Percentiles rank a stretch among this genome's conserved stretches.
Evolutionary conservation across 2,797 vertebrate genomes (phyloP).

Genomic region (Florisuga fusca): DNA sequence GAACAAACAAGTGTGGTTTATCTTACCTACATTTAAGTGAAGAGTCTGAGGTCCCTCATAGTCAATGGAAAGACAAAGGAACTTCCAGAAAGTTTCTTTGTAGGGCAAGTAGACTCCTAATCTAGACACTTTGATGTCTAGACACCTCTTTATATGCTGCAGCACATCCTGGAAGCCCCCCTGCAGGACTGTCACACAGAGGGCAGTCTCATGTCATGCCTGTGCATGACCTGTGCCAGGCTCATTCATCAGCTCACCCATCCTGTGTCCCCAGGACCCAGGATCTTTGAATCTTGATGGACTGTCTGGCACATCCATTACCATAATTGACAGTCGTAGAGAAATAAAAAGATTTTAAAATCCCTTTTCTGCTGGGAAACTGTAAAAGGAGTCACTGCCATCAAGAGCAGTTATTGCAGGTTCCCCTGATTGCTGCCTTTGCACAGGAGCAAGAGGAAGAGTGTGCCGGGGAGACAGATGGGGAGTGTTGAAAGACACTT

Average conservation of each 20-base stretch:
- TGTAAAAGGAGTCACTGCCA: not conserved
- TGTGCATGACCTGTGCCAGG: not conserved
- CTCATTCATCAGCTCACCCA: not conserved
- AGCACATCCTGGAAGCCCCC: not conserved
- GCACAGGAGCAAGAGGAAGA: not conserved
- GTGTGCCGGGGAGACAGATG: not conserved
- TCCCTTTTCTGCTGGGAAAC: not conserved
- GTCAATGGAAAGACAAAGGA: not conserved
- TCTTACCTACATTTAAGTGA: not conserved
- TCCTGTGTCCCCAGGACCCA: not conserved
- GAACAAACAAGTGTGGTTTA: rapidly evolving
- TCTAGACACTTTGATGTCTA: too few relatives aligned
- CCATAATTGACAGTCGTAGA: not conserved
- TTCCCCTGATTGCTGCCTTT: not conserved
- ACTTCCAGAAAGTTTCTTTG: not conserved
- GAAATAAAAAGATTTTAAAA: not conserved
- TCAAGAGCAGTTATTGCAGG: not conserved
- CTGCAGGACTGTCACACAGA: not conserved
- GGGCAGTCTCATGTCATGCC: not conserved
- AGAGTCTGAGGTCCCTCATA: not conserved
- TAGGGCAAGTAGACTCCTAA: too few relatives aligned
- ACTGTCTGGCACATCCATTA: not conserved
- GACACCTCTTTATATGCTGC: not conserved
- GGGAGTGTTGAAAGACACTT: not conserved
- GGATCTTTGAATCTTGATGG: not conserved